Percentiles rank a stretch among this genome's conserved stretches.
Evolutionary conservation across 2,888 invertebrate species (phyloP).

Genomic region (Trichogramma dendrolimi): DNA sequence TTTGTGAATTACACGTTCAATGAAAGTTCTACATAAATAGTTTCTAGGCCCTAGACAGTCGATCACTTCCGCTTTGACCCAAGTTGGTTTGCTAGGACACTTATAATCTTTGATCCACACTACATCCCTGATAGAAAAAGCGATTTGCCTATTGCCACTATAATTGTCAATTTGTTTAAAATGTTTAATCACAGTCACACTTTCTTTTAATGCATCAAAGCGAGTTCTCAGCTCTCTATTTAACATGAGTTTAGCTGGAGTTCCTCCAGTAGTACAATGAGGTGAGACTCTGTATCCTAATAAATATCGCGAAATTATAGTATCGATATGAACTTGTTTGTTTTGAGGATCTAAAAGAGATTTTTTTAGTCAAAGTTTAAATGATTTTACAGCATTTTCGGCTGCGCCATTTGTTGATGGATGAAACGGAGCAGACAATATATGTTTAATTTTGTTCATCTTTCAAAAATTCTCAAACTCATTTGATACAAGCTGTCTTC

Average conservation of each 20-base stretch:
- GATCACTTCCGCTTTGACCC: neutral
- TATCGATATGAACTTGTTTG: too few relatives aligned
- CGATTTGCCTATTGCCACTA: neutral
- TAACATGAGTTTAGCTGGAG: slow-evolving; percentile 22
- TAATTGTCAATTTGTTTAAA: neutral
- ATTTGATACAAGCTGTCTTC: neutral
- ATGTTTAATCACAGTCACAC: neutral
- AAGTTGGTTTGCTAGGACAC: neutral
- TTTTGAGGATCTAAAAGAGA: slow-evolving; percentile 30
- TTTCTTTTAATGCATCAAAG: neutral
- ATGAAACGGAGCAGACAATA: neutral
- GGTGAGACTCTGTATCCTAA: too few relatives aligned
- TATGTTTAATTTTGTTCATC: slow-evolving; percentile 1
- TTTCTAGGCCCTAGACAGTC: neutral
- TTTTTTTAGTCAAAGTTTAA: slow-evolving; percentile 17
- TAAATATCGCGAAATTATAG: too few relatives aligned
- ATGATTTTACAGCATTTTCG: neutral
- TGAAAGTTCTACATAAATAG: neutral
- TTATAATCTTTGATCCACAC: neutral
- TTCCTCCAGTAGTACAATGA: slow-evolving; percentile 19
- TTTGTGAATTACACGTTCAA: neutral
- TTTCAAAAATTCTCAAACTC: neutral
- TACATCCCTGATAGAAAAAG: neutral
- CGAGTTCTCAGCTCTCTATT: slow-evolving; percentile 10
- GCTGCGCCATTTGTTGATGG: neutral